These are phyloP conservation scores for Orchesella flavescens DNA, from an alignment of 2,888 invertebrate species.

Conservation along the genomic window DNA sequence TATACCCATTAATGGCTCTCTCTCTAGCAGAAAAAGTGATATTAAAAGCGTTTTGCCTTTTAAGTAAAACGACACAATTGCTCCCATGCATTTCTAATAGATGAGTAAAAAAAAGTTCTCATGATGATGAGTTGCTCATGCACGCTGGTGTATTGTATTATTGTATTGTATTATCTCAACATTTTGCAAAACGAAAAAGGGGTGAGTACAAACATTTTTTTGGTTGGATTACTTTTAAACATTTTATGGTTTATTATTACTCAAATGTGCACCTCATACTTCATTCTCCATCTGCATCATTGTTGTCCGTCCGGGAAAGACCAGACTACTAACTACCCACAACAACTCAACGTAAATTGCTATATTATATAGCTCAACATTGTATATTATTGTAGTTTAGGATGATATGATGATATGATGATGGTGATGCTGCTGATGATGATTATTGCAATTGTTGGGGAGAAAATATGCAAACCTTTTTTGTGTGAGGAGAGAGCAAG, in stretches of 20 bases:
- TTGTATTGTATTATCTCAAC: too few species aligned
- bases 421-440: slow-evolving; percentile 5
- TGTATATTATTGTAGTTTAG: too few species aligned
- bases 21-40: neutral
- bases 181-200: neutral
- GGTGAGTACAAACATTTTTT: neutral
- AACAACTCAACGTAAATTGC: slow-evolving; percentile 30
- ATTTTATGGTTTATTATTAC: slow-evolving; percentile 6
- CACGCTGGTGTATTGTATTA: too few species aligned
- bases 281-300: slow-evolving; percentile 32
- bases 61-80: neutral
- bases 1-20: too few species aligned
- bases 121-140: neutral
- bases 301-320: slow-evolving; percentile 42
- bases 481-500: slow-evolving; percentile 3
- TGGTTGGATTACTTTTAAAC: neutral
- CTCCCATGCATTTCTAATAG: neutral
- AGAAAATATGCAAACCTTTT: slow-evolving; percentile 40
- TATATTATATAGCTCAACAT: slow-evolving; percentile 34
- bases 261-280: slow-evolving; percentile 29
- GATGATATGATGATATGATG: too few species aligned
- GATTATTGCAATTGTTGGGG: slow-evolving; percentile 42
- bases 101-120: neutral
- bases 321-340: slow-evolving; percentile 45
- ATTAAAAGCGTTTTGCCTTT: neutral